Percentiles rank a stretch among this genome's conserved stretches.
These are phyloP conservation scores for Cyprinella venusta DNA, from an alignment of 2,797 vertebrate species.

Conservation along the genomic window DNA sequence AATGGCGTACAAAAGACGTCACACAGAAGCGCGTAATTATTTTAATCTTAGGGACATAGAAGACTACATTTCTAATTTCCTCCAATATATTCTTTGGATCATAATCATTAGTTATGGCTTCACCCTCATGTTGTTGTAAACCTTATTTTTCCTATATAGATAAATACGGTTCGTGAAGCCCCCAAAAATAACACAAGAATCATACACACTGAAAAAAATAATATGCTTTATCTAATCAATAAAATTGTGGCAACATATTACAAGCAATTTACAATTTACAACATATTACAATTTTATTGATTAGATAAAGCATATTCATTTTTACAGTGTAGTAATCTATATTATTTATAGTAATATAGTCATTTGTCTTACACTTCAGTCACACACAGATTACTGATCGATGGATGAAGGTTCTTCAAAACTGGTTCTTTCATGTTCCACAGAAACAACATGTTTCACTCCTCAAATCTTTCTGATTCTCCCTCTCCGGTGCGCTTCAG, in stretches of 20 bases:
- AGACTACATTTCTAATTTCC: neutral
- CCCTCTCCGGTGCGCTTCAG: neutral
- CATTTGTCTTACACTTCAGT: neutral
- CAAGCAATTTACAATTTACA: too few species aligned
- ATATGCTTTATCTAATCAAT: too few species aligned
- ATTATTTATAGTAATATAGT: too few species aligned
- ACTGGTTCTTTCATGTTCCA: neutral
- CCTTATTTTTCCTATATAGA: too few species aligned
- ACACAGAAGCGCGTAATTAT: neutral
- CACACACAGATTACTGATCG: neutral
- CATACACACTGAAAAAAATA: too few species aligned
- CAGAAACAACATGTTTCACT: neutral
- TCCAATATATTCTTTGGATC: neutral
- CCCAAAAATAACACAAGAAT: neutral
- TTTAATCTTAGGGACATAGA: neutral
- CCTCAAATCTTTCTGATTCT: neutral
- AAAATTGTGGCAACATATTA: too few species aligned
- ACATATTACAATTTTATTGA: too few species aligned
- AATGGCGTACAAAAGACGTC: too few species aligned
- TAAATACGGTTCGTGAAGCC: too few species aligned
- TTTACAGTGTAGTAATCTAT: too few species aligned
- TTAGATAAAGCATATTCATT: too few species aligned
- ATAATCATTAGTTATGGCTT: neutral
- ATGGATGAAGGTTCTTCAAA: neutral
- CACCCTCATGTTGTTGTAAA: too few species aligned